These are phyloP conservation scores for Rambutsinella grinnellia DNA, from an alignment of 2,888 invertebrate genomes.

Conservation along the genomic window DNA sequence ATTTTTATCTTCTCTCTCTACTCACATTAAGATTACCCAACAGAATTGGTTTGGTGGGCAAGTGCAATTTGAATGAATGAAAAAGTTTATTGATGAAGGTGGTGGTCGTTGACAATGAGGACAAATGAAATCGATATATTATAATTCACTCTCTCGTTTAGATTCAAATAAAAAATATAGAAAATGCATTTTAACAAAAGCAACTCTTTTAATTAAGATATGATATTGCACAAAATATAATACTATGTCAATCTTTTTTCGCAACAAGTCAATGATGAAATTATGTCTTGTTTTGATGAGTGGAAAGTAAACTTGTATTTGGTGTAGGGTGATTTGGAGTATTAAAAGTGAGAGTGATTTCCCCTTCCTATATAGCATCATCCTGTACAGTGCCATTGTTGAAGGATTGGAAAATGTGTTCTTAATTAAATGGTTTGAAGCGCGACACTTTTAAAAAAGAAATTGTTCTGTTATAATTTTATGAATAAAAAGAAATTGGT, in stretches of 20 bases:
- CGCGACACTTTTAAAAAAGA: background rate
- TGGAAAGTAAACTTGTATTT: conserved; percentile 47
- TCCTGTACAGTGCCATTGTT: conserved; percentile 23
- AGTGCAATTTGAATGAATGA: background rate
- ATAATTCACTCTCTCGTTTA: conserved; percentile 12
- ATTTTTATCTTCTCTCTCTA: conserved; percentile 22
- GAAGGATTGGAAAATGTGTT: background rate
- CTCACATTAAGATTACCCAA: conserved; percentile 37
- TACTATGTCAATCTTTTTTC: conserved; percentile 3
- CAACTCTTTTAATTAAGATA: no score
- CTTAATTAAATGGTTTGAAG: background rate
- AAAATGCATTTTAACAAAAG: background rate
- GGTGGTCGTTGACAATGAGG: conserved; percentile 51
- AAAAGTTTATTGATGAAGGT: background rate
- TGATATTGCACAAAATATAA: no score
- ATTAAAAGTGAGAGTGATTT: conserved; percentile 61
- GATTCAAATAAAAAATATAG: background rate
- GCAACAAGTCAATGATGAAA: conserved; percentile 4
- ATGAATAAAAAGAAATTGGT: background rate
- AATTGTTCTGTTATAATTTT: no score
- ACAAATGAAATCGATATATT: conserved; percentile 45
- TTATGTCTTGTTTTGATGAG: conserved; percentile 8
- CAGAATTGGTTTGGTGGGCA: conserved; percentile 9
- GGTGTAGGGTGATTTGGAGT: conserved; percentile 36
- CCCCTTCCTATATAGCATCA: conserved; percentile 53